A percentile compares a stretch with the other conserved stretches of the same genome.
phyloP scores from a whole-genome alignment of 37 sponge, comb jelly and placozoan genomes.

The Cladorhizidae sp. region DNA sequence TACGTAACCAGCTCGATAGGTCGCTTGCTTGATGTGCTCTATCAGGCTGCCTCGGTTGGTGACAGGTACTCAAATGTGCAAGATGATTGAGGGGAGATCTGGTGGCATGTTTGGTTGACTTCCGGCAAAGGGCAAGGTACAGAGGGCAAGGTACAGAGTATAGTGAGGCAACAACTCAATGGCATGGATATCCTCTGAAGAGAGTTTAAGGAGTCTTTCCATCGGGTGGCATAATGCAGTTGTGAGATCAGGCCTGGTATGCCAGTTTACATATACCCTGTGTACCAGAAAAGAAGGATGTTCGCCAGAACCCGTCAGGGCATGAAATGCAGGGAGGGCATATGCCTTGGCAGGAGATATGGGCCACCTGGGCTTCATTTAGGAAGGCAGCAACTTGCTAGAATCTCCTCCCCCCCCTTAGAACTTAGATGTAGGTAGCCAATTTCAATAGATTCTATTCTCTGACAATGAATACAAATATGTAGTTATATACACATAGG shows the following conservation, averaged over 20 bases:
- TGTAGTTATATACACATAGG: too few relatives aligned
- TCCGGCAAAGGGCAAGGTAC: background rate
- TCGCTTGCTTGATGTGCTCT: background rate
- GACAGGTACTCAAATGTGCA: slow-evolving; percentile 2
- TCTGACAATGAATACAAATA: too few relatives aligned
- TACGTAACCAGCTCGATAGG: background rate
- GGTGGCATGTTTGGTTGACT: background rate
- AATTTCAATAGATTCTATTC: too few relatives aligned
- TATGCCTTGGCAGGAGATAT: background rate
- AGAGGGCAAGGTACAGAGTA: background rate
- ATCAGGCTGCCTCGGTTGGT: slow-evolving; percentile 11
- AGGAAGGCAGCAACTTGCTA: too few relatives aligned
- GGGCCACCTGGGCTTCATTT: too few relatives aligned
- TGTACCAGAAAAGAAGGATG: slow-evolving; percentile 1
- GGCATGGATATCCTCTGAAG: slow-evolving; percentile 3
- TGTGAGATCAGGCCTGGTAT: background rate
- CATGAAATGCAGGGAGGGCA: slow-evolving; percentile 18
- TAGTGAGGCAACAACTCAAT: background rate
- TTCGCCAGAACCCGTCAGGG: slow-evolving; percentile 6
- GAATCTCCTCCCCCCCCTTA: too few relatives aligned
- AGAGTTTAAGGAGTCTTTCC: background rate
- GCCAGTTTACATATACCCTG: background rate
- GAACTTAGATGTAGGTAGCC: too few relatives aligned
- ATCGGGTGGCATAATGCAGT: slow-evolving; percentile 6
- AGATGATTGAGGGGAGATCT: background rate